Base-by-base conservation (phyloP, 2,888 invertebrate species). In the Tortrix viridana region DNA sequence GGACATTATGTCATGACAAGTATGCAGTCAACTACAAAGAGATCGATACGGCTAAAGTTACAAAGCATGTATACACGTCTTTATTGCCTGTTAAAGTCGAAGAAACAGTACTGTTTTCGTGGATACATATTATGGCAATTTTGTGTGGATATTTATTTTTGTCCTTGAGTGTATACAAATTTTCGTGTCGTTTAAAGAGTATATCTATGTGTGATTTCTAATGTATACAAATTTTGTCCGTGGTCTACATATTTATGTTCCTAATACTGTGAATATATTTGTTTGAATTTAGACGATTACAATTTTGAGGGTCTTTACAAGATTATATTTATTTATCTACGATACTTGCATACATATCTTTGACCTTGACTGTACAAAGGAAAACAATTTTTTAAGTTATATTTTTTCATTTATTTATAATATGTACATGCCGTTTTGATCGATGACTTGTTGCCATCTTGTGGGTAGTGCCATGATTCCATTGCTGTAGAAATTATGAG, bases 291-390 rank as follows among this genome's bases (percentile, higher is more conserved):
- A n/a, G 5, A 22, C 6, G 52, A 38, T 37, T 38, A 37, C 23
- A 23, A 37, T 37, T 50, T 37, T 50, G 32, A 37, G 32, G 6
- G 37, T 37, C 37, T 50, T 50, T 6, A 19, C 37, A 37, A 37
- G 50, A 50, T 37, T 50, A 50, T 37, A 18, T 50, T 12, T 38
- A 37, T 50, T 37, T 19, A n/a, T 37, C 37, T 19, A 50, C 50
- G 37, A 37, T 14, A 50, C 18, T 50, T 50, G 49, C 49, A 50
- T 50, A 50, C 32, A 50, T 50, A 50, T 50, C 32, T 50, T 50
- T 50, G 49, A n/a, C 3, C 1, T 43, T 43, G 23, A 23, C 23
- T 23, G 23, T 23, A 23, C 23, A n/a, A n/a, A n/a, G n/a, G n/a
- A n/a, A n/a, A n/a, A n/a, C n/a, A n/a, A n/a, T n/a, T n/a, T n/a